Evolutionary conservation across 2,888 invertebrate genomes (phyloP).

Genomic region (Andrena trimmerana): DNA sequence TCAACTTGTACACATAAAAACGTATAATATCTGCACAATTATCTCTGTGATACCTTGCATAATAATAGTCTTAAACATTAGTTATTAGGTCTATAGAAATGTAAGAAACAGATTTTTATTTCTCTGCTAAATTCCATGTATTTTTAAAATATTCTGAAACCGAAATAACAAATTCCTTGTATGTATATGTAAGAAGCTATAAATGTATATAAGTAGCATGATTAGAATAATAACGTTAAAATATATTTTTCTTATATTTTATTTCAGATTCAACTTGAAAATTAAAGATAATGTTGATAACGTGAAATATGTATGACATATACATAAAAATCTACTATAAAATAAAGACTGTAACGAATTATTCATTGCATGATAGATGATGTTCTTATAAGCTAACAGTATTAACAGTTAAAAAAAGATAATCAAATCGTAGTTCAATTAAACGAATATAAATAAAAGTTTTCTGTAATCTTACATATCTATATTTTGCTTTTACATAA

Average conservation of each 20-base stretch:
- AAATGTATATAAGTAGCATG: constrained; percentile 27
- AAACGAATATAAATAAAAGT: constrained; percentile 4
- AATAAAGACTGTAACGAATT: constrained; percentile 27
- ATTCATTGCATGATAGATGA: constrained; percentile 26
- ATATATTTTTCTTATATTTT: constrained; percentile 32
- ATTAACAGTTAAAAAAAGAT: constrained; percentile 10
- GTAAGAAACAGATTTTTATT: constrained; percentile 34
- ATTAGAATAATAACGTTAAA: constrained; percentile 24
- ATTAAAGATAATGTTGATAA: constrained; percentile 19
- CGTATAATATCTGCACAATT: constrained; percentile 35
- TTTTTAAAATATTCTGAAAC: constrained; percentile 13
- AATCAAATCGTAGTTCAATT: constrained; percentile 29
- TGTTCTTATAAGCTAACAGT: constrained; percentile 8
- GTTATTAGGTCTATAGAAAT: constrained; percentile 34
- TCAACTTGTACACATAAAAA: constrained; percentile 35
- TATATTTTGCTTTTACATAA: not conserved
- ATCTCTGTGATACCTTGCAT: constrained; percentile 58
- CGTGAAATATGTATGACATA: constrained; percentile 37
- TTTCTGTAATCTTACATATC: constrained; percentile 6
- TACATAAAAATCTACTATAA: constrained; percentile 14
- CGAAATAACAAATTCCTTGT: constrained; percentile 35
- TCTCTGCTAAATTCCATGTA: constrained; percentile 20
- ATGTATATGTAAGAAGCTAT: constrained; percentile 27
- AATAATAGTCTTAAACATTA: constrained; percentile 44
- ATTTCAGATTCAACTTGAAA: constrained; percentile 23